A percentile compares a stretch with the other conserved stretches of the same genome.
Evolutionary conservation across 2,113 vertebrate species (phyloP).

Genomic region (Zosterops lateralis): DNA sequence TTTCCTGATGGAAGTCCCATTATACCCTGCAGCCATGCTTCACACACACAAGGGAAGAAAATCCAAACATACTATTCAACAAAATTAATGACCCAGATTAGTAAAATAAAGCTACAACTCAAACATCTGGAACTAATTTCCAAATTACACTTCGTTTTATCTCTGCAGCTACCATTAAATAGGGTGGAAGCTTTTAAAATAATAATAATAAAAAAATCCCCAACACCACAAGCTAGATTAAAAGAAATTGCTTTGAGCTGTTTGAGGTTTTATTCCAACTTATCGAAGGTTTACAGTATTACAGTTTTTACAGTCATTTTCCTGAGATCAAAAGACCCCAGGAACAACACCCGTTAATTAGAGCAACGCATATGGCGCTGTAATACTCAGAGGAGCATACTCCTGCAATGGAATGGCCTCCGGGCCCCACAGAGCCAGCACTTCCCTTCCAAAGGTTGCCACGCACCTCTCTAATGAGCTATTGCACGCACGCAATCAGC

Average conservation of each 20-base stretch:
- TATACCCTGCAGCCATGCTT: background rate
- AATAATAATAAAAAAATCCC: background rate
- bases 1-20: background rate
- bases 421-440: background rate
- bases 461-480: constrained; percentile 10
- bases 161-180: background rate
- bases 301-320: constrained; percentile 25
- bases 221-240: background rate
- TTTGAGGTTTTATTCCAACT: background rate
- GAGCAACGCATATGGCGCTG: background rate
- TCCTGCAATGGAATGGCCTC: background rate
- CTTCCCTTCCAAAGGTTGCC: background rate
- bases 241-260: constrained; percentile 4
- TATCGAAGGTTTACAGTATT: background rate
- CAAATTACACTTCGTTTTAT: constrained; percentile 17
- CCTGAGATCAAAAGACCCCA: constrained; percentile 12
- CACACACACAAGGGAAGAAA: background rate
- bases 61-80: background rate
- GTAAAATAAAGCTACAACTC: constrained; percentile 47
- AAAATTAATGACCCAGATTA: constrained; percentile 53
- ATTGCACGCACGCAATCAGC: background rate
- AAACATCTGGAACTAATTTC: constrained; percentile 42
- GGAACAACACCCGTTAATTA: constrained; percentile 44
- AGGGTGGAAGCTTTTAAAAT: background rate
- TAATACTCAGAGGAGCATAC: background rate